Base-by-base conservation (phyloP, 1,140 invertebrate species). In the Tetramorium alpestre region DNA sequence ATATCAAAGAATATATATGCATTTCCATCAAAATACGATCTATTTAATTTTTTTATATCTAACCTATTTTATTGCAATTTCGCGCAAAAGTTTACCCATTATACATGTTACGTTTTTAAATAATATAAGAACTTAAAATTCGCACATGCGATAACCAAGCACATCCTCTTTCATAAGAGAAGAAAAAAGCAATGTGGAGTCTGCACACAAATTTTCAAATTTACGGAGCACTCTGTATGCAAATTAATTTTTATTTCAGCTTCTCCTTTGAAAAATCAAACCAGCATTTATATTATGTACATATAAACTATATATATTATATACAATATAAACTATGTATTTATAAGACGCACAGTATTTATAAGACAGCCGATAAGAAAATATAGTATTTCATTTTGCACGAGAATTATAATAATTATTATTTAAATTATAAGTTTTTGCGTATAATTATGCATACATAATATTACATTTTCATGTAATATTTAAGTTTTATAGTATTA, bases 181-280 rank as follows among this genome's bases (percentile, higher is more conserved):
- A 22, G 33, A 64, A 38, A 70, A n/a, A 73, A 47, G 25, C 25
- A 41, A 58, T 56, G 18, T 33, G 54, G 65, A 89, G 56, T 89
- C 69, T 58, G 70, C 76, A 67, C 89, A 88, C 85, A 84, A 88
- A 87, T 88, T 91, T 87, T 72, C 44, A 73, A 89, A 91, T 91
- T 91, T 86, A 89, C 81, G 70, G 76, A 72, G 51, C 82, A 77
- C 82, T 80, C 81, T 89, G 85, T 89, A 84, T 89, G 89, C 77
- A 90, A 89, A 90, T 89, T 89, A 73, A 54, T 16, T 75, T 76
- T 49, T 51, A 75, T 89, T 89, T 81, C 69, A 80, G 58, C 25
- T 44, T 86, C 65, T 84, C 3, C 72, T 78, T 56, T 56, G 13
- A 44, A 77, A 87, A 89, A 70, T 87, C 51, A 33, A 77, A 58